Evolutionary conservation across 2,888 invertebrate genomes (phyloP).

Genomic region (Brenthis hecate): DNA sequence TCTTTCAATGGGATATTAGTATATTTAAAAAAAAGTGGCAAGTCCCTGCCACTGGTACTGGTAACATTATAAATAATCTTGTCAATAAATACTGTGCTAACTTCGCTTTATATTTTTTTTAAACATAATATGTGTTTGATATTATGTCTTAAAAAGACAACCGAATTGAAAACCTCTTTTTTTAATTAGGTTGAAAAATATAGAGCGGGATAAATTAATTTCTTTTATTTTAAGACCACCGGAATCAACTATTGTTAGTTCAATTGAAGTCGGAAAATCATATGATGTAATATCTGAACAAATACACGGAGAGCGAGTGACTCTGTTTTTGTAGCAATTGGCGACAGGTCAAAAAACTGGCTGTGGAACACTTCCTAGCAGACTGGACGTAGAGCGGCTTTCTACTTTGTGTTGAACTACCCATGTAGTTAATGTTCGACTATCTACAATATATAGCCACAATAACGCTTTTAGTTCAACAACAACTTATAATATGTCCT

Average conservation of each 20-base stretch:
- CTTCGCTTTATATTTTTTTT: no score
- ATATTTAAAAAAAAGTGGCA: no score
- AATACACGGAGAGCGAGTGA: conserved; percentile 5
- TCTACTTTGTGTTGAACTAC: conserved; percentile 26
- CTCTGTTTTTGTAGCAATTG: conserved; percentile 28
- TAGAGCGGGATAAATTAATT: no score
- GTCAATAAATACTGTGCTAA: no score
- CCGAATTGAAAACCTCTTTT: no score
- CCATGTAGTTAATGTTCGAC: conserved; percentile 14
- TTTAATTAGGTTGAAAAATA: no score
- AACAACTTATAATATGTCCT: not conserved
- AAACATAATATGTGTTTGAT: no score
- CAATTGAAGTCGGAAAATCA: not conserved
- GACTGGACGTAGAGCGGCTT: conserved; percentile 24
- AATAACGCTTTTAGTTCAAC: not conserved
- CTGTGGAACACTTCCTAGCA: conserved; percentile 27
- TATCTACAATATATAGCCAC: not conserved
- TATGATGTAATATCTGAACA: conserved; percentile 3
- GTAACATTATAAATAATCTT: no score
- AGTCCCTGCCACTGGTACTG: no score
- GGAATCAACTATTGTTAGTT: not conserved
- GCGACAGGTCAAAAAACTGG: conserved; percentile 25
- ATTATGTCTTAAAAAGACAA: no score
- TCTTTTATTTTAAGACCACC: no score
- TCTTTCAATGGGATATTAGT: no score